Evolutionary conservation across 2,113 vertebrate genomes (phyloP).

Genomic region (Pavo muticus): DNA sequence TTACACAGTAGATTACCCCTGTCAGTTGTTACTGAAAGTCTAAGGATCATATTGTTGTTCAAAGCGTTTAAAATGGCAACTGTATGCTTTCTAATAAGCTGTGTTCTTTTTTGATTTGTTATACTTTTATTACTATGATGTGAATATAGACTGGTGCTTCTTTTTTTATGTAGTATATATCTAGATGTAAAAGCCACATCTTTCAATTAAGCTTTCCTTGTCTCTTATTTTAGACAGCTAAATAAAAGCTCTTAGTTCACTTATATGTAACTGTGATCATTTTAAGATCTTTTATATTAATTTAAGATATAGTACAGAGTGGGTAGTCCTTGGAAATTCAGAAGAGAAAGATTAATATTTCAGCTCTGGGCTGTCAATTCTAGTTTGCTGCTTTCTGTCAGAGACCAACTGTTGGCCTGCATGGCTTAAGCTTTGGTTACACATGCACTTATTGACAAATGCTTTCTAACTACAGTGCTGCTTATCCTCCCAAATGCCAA

Average conservation of each 20-base stretch:
- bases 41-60: neutral
- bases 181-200: neutral
- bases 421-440: neutral
- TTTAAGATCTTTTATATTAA: neutral
- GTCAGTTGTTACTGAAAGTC: neutral
- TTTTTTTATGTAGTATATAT: neutral
- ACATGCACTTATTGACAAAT: neutral
- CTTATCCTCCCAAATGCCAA: neutral
- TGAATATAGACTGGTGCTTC: neutral
- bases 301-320: neutral
- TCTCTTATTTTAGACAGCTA: neutral
- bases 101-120: neutral
- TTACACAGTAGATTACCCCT: conserved; percentile 3
- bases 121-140: neutral
- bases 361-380: neutral
- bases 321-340: neutral
- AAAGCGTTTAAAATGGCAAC: conserved; percentile 12
- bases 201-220: neutral
- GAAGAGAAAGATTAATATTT: neutral
- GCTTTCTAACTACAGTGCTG: neutral
- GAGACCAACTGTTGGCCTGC: neutral
- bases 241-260: neutral
- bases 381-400: neutral
- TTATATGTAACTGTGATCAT: neutral
- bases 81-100: neutral